phyloP scores from a whole-genome alignment of 2,888 invertebrate species.

The Drosophila imparisetae region DNA sequence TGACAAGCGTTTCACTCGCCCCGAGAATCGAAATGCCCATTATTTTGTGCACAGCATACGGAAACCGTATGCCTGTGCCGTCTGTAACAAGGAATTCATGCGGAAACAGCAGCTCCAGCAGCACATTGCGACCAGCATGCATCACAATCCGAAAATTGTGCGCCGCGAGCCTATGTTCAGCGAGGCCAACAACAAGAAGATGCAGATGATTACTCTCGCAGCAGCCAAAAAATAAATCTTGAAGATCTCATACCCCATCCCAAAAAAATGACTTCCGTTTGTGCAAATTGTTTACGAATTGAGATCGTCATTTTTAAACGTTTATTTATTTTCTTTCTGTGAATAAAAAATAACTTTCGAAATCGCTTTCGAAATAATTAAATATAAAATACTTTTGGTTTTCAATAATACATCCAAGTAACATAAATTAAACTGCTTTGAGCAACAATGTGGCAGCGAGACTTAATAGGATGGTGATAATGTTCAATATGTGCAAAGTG shows the following conservation, averaged over 20 bases:
- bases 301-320: not conserved
- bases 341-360: not conserved
- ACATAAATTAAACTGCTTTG: not conserved
- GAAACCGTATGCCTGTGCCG: conserved; percentile 93
- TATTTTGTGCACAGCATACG: conserved; percentile 94
- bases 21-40: conserved; percentile 94
- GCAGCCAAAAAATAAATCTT: not conserved
- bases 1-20: conserved; percentile 92
- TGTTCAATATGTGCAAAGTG: not conserved
- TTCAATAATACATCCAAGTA: not conserved
- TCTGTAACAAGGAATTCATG: conserved; percentile 93
- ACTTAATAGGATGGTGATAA: not conserved
- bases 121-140: conserved; percentile 87
- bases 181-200: conserved; percentile 37
- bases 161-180: conserved; percentile 91
- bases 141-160: conserved; percentile 92
- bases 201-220: conserved; percentile 3
- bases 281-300: not conserved
- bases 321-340: not conserved
- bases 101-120: conserved; percentile 91
- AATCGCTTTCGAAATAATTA: not conserved
- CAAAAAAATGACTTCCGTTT: not conserved
- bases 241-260: not conserved
- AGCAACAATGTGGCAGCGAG: no score
- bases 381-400: not conserved